Conservation (phyloP, 2,113 vertebrate species). For the Macroglossus sobrinus region DNA sequence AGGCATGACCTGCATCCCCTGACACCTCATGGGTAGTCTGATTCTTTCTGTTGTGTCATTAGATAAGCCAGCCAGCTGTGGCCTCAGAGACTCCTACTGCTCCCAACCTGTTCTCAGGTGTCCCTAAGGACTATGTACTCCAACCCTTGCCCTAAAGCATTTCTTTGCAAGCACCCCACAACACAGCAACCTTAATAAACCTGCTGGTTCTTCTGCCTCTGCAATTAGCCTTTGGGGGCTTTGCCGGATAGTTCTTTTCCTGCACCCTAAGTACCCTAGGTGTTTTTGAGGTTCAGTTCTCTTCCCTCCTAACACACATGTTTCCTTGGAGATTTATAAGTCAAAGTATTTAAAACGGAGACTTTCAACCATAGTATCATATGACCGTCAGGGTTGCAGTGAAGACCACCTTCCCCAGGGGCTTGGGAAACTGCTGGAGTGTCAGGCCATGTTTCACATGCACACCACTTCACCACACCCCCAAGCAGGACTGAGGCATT, state of each 20-base stretch:
- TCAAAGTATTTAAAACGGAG: background rate
- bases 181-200: background rate
- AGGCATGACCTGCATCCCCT: background rate
- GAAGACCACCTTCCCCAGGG: background rate
- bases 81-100: background rate
- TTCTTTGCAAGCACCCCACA: too few species aligned
- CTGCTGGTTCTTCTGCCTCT: background rate
- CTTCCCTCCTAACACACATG: background rate
- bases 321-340: background rate
- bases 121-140: background rate
- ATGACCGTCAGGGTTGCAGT: background rate
- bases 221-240: background rate
- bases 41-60: background rate
- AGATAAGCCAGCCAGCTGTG: background rate
- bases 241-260: background rate
- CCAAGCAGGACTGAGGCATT: background rate
- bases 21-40: background rate
- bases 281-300: background rate
- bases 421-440: background rate
- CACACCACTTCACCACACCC: too few species aligned
- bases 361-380: background rate
- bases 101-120: too few species aligned
- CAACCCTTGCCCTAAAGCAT: background rate
- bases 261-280: background rate
- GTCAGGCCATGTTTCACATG: background rate